Evolutionary conservation across 2,797 vertebrate species (phyloP).

Genomic region (Furcifer pardalis): DNA sequence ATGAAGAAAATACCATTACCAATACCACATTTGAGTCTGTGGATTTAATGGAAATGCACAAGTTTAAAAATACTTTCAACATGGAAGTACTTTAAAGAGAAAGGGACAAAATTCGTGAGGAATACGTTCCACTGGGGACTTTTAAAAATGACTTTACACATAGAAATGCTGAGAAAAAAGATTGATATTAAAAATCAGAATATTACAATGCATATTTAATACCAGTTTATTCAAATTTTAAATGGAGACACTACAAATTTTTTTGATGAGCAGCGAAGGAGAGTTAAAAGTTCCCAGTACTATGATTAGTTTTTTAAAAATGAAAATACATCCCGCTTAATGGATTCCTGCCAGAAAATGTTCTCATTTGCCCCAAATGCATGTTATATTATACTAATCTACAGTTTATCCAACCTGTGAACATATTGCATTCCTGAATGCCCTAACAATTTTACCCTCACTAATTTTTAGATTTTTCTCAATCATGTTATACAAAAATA

Average conservation of each 20-base stretch:
- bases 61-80: conserved; percentile 25
- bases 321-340: conserved; percentile 21
- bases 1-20: conserved; percentile 37
- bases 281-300: conserved; percentile 40
- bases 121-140: conserved; percentile 4
- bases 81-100: conserved; percentile 42
- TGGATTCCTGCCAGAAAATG: conserved; percentile 32
- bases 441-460: conserved; percentile 46
- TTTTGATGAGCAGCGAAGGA: conserved; percentile 35
- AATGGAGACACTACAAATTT: conserved; percentile 35
- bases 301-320: conserved; percentile 37
- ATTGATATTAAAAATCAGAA: conserved; percentile 23
- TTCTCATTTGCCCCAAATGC: conserved; percentile 18
- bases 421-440: conserved; percentile 48
- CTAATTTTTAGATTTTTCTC: conserved; percentile 66
- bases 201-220: conserved; percentile 30
- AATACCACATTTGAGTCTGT: conserved; percentile 12
- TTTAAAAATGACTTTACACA: conserved; percentile 25
- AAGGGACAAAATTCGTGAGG: not conserved
- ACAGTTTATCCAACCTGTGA: conserved; percentile 60
- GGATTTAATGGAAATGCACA: conserved; percentile 12
- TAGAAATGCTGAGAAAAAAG: conserved; percentile 39
- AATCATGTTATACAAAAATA: conserved; percentile 66
- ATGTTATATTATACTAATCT: conserved; percentile 53
- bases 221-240: conserved; percentile 27